These are phyloP conservation scores for Invenusta paracnida DNA, from an alignment of 2,888 invertebrate genomes.

Conservation along the genomic window DNA sequence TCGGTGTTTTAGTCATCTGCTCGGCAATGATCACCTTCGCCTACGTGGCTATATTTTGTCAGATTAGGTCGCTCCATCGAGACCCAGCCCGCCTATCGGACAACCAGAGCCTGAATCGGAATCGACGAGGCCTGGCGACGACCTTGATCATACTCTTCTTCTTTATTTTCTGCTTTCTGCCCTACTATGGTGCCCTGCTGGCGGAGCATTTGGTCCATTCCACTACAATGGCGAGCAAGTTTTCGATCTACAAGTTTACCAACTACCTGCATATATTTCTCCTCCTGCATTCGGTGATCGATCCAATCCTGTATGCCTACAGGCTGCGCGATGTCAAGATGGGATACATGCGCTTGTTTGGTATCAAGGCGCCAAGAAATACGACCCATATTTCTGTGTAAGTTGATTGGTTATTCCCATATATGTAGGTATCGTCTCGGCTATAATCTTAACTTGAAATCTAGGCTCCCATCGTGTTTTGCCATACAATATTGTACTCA, in stretches of 20 bases:
- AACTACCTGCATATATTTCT: background rate
- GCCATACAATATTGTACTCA: too few relatives aligned
- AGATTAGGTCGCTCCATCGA: conserved; percentile 25
- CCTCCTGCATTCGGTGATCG: conserved; percentile 8
- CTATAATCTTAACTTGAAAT: too few relatives aligned
- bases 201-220: background rate
- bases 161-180: conserved; percentile 30
- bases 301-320: conserved; percentile 30
- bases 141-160: conserved; percentile 13
- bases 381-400: background rate
- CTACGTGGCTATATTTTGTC: conserved; percentile 24
- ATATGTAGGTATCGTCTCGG: too few relatives aligned
- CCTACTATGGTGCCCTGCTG: background rate
- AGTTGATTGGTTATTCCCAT: too few relatives aligned
- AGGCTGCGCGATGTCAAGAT: conserved; percentile 24
- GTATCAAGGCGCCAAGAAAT: background rate
- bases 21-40: background rate
- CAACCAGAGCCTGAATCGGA: conserved; percentile 16
- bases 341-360: conserved; percentile 27
- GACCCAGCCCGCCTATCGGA: conserved; percentile 8
- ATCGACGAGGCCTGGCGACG: conserved; percentile 29
- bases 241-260: background rate
- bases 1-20: background rate
- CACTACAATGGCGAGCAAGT: background rate
- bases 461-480: too few relatives aligned